Evolutionary conservation across 2,888 invertebrate genomes (phyloP).

Genomic region (Scaptomyza tumidula): DNA sequence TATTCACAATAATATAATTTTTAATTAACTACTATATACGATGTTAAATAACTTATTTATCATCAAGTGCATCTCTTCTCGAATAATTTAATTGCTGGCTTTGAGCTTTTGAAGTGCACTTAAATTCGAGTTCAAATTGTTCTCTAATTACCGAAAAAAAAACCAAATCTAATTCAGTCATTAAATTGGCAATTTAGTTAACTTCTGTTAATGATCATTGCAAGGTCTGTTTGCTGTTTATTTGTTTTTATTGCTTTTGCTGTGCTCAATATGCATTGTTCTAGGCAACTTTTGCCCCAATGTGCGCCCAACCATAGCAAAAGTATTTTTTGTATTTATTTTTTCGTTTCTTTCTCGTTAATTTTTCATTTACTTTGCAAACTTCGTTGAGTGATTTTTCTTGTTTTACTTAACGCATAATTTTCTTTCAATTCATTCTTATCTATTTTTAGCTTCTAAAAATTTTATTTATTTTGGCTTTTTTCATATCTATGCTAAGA

Average conservation of each 20-base stretch:
- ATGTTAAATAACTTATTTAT: neutral
- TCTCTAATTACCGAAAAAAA: neutral
- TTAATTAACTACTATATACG: neutral
- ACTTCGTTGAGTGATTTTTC: constrained; percentile 75
- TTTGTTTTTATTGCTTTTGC: constrained; percentile 3
- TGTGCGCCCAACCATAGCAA: constrained; percentile 43
- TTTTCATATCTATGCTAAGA: neutral
- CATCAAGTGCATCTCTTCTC: neutral
- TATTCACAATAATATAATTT: neutral
- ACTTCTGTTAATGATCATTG: constrained; percentile 19
- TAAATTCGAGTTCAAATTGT: neutral
- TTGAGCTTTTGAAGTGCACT: neutral
- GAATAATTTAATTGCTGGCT: neutral
- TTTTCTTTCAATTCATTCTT: constrained; percentile 16
- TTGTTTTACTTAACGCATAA: constrained; percentile 69
- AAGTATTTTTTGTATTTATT: neutral
- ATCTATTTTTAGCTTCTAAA: constrained; percentile 8
- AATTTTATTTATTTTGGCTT: neutral
- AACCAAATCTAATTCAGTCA: constrained; percentile 1
- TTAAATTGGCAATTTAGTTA: constrained; percentile 30
- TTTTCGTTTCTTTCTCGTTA: constrained; percentile 14
- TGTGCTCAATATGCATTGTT: constrained; percentile 33
- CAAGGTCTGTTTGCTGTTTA: constrained; percentile 24
- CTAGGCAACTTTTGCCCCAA: constrained; percentile 54
- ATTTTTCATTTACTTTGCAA: constrained; percentile 57